Evolutionary conservation across 1,140 invertebrate genomes (phyloP).

Genomic region (silkworm (Bombyx mori)): ASM3026992v2 NC_085115.1:13698501-13699000

Average conservation of each 20-base stretch:
- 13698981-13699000: too few species aligned
- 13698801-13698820: conserved; percentile 15
- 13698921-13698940: conserved; percentile 18
- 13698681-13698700: too few species aligned
- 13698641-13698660: too few species aligned
- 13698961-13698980: conserved; percentile 12
- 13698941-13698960: conserved; percentile 13
- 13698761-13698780: conserved; percentile 18
- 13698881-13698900: conserved; percentile 14
- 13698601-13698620: too few species aligned
- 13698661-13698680: too few species aligned
- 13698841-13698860: conserved; percentile 16
- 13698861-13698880: conserved; percentile 19
- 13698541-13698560: too few species aligned
- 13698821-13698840: conserved; percentile 13
- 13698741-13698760: conserved; percentile 13
- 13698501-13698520: too few species aligned
- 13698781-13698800: conserved; percentile 10
- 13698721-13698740: conserved; percentile 8
- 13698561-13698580: too few species aligned
- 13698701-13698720: conserved; percentile 9
- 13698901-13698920: conserved; percentile 11
- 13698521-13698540: too few species aligned
- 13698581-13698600: too few species aligned
- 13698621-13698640: too few species aligned